Evolutionary conservation across 2,888 invertebrate species (phyloP).

Genomic region (Caenorhabditis auriculariae): DNA sequence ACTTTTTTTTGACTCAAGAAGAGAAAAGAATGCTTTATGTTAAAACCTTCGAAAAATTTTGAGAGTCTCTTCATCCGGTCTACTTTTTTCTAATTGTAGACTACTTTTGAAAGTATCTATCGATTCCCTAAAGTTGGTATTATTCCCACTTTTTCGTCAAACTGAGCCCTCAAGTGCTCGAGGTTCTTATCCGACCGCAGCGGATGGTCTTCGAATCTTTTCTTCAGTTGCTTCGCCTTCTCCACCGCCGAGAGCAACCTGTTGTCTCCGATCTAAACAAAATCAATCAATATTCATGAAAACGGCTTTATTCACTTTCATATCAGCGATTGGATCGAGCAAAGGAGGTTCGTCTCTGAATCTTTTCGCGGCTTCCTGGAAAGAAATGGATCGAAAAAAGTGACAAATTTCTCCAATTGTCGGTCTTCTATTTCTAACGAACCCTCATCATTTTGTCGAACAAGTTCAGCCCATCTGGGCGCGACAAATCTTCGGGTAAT

Average conservation of each 20-base stretch:
- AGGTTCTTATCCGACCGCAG: too few relatives aligned
- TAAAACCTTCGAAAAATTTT: too few relatives aligned
- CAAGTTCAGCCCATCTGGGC: constrained; percentile 80
- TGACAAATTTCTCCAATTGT: neutral
- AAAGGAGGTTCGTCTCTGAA: constrained; percentile 85
- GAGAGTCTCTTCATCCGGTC: too few relatives aligned
- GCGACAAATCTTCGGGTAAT: constrained; percentile 85
- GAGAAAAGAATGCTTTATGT: too few relatives aligned
- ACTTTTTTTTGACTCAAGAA: too few relatives aligned
- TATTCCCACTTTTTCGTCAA: too few relatives aligned
- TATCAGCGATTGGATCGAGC: constrained; percentile 89
- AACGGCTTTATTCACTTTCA: constrained; percentile 82
- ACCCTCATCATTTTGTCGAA: constrained; percentile 79
- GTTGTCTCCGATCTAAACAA: constrained; percentile 8
- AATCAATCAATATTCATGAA: constrained; percentile 1
- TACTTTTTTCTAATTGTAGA: too few relatives aligned
- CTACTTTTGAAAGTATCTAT: too few relatives aligned
- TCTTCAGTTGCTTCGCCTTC: constrained; percentile 4
- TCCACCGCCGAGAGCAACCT: constrained; percentile 8
- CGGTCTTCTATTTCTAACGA: neutral
- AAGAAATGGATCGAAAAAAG: too few relatives aligned
- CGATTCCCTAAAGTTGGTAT: too few relatives aligned
- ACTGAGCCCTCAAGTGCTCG: too few relatives aligned
- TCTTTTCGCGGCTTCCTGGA: constrained; percentile 80
- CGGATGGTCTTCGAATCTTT: constrained; percentile 13